Evolutionary conservation across 2,797 vertebrate genomes (phyloP), one percentile per base, ranked within the genome.

Genomic region (Fundulus diaphanus): DNA sequence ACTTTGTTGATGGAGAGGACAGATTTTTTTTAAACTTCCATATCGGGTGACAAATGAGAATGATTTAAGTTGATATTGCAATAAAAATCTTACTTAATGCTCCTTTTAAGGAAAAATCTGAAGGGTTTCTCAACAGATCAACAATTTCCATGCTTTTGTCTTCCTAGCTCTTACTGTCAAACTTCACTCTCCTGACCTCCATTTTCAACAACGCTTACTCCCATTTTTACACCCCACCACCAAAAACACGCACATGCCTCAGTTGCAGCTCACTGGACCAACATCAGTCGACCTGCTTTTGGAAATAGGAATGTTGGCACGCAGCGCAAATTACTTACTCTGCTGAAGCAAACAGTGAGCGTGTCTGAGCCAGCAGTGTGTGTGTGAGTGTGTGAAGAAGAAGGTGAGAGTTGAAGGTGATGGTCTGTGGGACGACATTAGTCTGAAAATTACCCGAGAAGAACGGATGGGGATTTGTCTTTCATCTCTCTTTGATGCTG

Each of bases 281-380:
- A 84, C 85, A 82, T 90, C 82, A 88, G 82, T 81, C 79, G 83
- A 79, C 49, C 70, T 78, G 76, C 84, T 82, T 79, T 90, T 88
- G 90, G 84, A 88, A 89, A 71, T 80, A 89, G 82, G 87, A 89
- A 89, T 87, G 86, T 88, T 93, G 90, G 90, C 91, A 81, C 74
- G n/a, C 75, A 24, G 68, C 68, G 68, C 77, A 70, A 87, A 86
- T 87, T 73, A 90, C 89, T 86, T 75, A 84, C 86, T 85, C 81
- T 20, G 87, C 76, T 63, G 85, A 77, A 79, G 81, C 84, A 85
- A 85, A 82, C 68, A 31, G 76, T 46, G 46, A 51, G 24, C 75
- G 52, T 77, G 73, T 81, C 74, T 59, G 82, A 83, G 84, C 72
- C 85, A 65, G 61, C 22, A n/a, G 31, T 40, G 35, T 66, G 79